These are phyloP conservation scores for Ciconia nigra DNA, from an alignment of 2,797 vertebrate genomes.

Conservation along the genomic window DNA sequence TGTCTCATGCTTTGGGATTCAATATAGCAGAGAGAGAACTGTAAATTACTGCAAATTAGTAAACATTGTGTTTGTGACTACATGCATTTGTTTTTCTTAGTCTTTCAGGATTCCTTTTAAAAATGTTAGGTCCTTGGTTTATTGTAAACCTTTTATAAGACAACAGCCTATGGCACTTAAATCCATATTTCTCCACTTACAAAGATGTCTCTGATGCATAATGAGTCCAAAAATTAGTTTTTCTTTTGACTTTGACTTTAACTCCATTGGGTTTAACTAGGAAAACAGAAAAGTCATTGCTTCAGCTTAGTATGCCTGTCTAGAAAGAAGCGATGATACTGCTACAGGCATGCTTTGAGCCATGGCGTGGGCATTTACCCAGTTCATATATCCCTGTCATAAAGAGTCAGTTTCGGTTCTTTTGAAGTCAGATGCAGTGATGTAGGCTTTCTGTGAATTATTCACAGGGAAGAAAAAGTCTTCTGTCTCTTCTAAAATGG, in stretches of 20 bases:
- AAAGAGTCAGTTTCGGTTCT: conserved; percentile 51
- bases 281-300: conserved; percentile 47
- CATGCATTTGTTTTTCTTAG: background rate
- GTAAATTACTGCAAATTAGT: background rate
- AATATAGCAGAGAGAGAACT: background rate
- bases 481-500: background rate
- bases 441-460: conserved; percentile 25
- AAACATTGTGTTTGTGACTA: background rate
- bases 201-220: background rate
- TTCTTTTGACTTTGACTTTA: conserved; percentile 66
- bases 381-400: conserved; percentile 55
- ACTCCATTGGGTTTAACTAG: conserved; percentile 43
- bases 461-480: conserved; percentile 26
- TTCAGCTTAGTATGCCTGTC: conserved; percentile 16
- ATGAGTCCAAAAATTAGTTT: conserved; percentile 35
- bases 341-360: conserved; percentile 61
- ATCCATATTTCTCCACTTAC: background rate
- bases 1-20: background rate
- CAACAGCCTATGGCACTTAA: background rate
- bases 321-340: conserved; percentile 16
- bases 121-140: background rate
- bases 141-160: background rate
- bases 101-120: background rate
- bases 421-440: conserved; percentile 33
- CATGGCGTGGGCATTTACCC: conserved; percentile 44